Conservation (phyloP, 1,140 invertebrate species). For the Ctenoplectra terminalis region DNA sequence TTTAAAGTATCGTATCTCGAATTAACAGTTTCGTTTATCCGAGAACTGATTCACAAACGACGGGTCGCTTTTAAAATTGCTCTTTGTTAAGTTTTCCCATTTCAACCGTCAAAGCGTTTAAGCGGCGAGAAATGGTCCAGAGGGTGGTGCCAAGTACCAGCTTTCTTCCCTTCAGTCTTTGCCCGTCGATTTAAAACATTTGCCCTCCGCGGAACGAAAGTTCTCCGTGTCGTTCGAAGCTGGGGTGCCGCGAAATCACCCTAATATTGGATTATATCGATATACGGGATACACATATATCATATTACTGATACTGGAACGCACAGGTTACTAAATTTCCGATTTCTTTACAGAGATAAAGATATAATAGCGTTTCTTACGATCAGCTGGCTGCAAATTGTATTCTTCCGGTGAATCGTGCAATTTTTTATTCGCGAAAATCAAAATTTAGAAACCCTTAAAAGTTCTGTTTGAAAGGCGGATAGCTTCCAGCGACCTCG, state of each 20-base stretch:
- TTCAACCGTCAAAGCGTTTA: conserved; percentile 35
- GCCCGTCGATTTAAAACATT: conserved; percentile 58
- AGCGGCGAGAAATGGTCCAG: conserved; percentile 22
- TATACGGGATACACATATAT: conserved; percentile 47
- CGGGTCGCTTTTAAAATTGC: conserved; percentile 14
- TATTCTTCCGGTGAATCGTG: too few species aligned
- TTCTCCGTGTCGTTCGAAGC: conserved; percentile 31
- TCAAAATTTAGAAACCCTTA: too few species aligned
- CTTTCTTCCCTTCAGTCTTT: conserved; percentile 45
- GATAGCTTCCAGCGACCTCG: conserved; percentile 12
- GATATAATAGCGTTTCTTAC: background rate
- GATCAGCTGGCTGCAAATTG: conserved; percentile 22
- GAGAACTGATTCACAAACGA: background rate
- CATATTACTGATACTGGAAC: conserved; percentile 1
- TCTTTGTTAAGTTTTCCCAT: conserved; percentile 31
- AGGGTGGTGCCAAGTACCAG: conserved; percentile 51
- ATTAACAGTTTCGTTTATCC: conserved; percentile 7
- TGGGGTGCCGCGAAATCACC: conserved; percentile 46
- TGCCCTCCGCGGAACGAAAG: conserved; percentile 51
- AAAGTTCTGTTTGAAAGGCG: background rate
- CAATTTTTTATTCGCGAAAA: background rate
- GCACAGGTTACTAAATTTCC: conserved; percentile 35
- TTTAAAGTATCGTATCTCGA: background rate
- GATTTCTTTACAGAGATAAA: conserved; percentile 41
- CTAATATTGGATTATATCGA: conserved; percentile 60